Conservation (phyloP, 2,888 invertebrate genomes). For the Hydraecia micacea region DNA sequence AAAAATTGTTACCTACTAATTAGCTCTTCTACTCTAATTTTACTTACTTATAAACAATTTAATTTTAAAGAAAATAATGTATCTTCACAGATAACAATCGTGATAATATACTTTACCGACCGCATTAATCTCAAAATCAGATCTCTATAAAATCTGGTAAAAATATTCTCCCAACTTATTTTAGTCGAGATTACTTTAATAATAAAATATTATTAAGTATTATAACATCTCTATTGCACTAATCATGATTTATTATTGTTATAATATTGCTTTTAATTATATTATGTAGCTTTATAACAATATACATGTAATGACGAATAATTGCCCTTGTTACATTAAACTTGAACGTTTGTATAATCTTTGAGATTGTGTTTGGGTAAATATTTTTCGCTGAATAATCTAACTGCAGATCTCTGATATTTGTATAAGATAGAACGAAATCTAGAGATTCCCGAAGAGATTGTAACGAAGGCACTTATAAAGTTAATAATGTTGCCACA, state of each 20-base stretch:
- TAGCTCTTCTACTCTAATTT: constrained; percentile 61
- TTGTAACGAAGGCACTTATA: constrained; percentile 81
- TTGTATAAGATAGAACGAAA: constrained; percentile 65
- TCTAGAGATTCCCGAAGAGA: constrained; percentile 86
- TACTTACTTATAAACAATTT: constrained; percentile 66
- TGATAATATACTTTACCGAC: constrained; percentile 74
- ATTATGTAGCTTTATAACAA: constrained; percentile 77
- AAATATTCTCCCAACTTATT: constrained; percentile 76
- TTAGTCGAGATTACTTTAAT: constrained; percentile 73
- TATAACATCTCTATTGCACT: constrained; percentile 89
- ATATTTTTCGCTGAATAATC: constrained; percentile 53
- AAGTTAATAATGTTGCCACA: constrained; percentile 73
- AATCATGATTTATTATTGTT: constrained; percentile 78
- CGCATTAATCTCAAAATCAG: constrained; percentile 89
- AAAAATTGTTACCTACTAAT: constrained; percentile 56
- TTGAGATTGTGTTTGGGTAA: constrained; percentile 68
- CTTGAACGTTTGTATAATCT: constrained; percentile 56
- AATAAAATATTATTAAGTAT: constrained; percentile 84
- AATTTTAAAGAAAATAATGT: constrained; percentile 71
- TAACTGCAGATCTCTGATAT: constrained; percentile 70
- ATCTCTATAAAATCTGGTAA: constrained; percentile 82
- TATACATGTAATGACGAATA: constrained; percentile 63
- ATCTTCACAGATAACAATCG: constrained; percentile 74
- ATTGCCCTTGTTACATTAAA: constrained; percentile 70
- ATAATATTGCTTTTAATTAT: constrained; percentile 84